phyloP scores from a whole-genome alignment of 1,140 invertebrate genomes.

The Calephelis virginiensis region DNA sequence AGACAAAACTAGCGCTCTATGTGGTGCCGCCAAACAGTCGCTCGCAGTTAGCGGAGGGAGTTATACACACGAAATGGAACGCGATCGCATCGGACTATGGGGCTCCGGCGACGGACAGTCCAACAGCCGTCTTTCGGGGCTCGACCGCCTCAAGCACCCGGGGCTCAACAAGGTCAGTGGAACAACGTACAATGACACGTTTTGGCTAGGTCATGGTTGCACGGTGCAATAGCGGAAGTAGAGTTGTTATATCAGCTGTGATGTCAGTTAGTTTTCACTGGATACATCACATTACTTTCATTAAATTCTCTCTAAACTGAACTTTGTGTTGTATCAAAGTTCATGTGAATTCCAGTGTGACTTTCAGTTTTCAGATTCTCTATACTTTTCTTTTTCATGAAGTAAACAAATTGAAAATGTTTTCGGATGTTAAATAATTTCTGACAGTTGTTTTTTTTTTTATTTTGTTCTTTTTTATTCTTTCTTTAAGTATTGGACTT shows the following conservation, averaged over 20 bases:
- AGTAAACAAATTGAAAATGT: no score
- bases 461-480: no score
- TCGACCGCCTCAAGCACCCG: slow-evolving; percentile 87
- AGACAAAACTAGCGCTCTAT: slow-evolving; percentile 56
- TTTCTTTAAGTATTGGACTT: no score
- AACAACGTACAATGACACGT: slow-evolving; percentile 28
- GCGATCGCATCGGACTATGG: slow-evolving; percentile 83
- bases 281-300: background rate
- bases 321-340: background rate
- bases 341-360: no score
- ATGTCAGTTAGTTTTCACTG: background rate
- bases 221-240: slow-evolving; percentile 1
- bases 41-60: slow-evolving; percentile 40
- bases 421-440: no score
- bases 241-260: background rate
- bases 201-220: slow-evolving; percentile 59
- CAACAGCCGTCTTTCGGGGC: slow-evolving; percentile 79
- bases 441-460: no score
- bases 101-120: slow-evolving; percentile 78
- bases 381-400: no score
- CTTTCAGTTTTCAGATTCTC: no score
- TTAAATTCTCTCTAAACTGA: background rate
- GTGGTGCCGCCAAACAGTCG: slow-evolving; percentile 56
- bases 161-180: slow-evolving; percentile 86
- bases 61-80: slow-evolving; percentile 72